Percentiles rank a stretch among this genome's conserved stretches.
phyloP scores from a whole-genome alignment of 2,797 vertebrate genomes.

The Semaprochilodus insignis region DNA sequence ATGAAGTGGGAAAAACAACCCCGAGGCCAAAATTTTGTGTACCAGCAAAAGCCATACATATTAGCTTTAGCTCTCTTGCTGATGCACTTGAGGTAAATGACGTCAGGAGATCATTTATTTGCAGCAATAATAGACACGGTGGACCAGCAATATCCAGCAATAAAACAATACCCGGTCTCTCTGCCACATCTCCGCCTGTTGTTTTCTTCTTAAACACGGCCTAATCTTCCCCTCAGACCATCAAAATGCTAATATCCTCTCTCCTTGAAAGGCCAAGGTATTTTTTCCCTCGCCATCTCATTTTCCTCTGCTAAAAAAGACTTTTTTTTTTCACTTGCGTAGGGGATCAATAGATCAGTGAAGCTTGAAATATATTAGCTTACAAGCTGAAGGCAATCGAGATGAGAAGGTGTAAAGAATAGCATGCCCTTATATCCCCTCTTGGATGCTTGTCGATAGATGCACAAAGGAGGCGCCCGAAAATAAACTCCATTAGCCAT shows the following conservation, averaged over 20 bases:
- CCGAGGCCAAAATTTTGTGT: neutral
- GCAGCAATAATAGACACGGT: too few relatives aligned
- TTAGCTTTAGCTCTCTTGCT: neutral
- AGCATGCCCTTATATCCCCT: constrained; percentile 53
- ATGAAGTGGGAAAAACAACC: constrained; percentile 28
- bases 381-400: constrained; percentile 62
- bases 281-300: constrained; percentile 70
- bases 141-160: neutral
- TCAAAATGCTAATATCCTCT: constrained; percentile 63
- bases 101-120: neutral
- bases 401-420: constrained; percentile 60
- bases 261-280: constrained; percentile 55
- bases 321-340: constrained; percentile 72
- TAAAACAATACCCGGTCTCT: neutral
- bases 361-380: constrained; percentile 82
- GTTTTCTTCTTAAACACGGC: constrained; percentile 46
- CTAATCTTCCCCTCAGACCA: constrained; percentile 55
- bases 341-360: constrained; percentile 79
- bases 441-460: constrained; percentile 54
- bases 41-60: neutral
- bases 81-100: neutral
- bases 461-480: constrained; percentile 44
- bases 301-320: constrained; percentile 74
- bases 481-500: constrained; percentile 65
- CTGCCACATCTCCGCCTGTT: constrained; percentile 10